Evolutionary conservation across 2,888 invertebrate genomes (phyloP).

Genomic region (Isoperla grammatica): DNA sequence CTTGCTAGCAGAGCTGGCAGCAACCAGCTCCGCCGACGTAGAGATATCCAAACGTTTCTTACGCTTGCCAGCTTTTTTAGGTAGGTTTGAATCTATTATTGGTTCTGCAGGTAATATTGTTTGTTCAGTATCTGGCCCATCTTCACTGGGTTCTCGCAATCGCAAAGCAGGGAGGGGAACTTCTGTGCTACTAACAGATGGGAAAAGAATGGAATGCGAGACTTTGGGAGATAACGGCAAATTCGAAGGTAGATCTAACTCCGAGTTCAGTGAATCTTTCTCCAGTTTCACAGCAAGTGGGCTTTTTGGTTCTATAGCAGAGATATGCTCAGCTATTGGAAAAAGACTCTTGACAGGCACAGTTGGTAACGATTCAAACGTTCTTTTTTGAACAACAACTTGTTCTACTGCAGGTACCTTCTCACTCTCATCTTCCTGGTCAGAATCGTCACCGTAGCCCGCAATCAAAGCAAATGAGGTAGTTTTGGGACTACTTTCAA

Average conservation of each 20-base stretch:
- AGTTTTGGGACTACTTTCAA: constrained; percentile 21
- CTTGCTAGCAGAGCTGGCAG: neutral
- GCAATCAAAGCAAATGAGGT: constrained; percentile 46
- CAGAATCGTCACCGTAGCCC: constrained; percentile 52
- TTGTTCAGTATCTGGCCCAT: too few relatives aligned
- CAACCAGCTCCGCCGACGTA: constrained; percentile 13
- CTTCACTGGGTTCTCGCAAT: too few relatives aligned
- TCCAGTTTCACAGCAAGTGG: too few relatives aligned
- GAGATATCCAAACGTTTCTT: constrained; percentile 48
- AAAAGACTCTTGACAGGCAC: constrained; percentile 8
- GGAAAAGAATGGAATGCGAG: too few relatives aligned
- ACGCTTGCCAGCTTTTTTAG: constrained; percentile 48
- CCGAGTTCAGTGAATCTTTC: too few relatives aligned
- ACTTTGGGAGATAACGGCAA: too few relatives aligned
- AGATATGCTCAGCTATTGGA: neutral
- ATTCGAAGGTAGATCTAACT: too few relatives aligned
- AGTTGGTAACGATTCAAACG: constrained; percentile 16
- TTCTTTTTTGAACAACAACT: constrained; percentile 30
- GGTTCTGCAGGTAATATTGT: too few relatives aligned
- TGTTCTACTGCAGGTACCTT: neutral
- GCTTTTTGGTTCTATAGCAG: too few relatives aligned
- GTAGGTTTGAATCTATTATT: constrained; percentile 24
- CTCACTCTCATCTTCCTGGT: constrained; percentile 42
- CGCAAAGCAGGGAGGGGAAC: too few relatives aligned
- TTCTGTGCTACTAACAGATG: too few relatives aligned